Conservation (phyloP, 2,888 invertebrate genomes). For the Mamestra brassicae region DNA sequence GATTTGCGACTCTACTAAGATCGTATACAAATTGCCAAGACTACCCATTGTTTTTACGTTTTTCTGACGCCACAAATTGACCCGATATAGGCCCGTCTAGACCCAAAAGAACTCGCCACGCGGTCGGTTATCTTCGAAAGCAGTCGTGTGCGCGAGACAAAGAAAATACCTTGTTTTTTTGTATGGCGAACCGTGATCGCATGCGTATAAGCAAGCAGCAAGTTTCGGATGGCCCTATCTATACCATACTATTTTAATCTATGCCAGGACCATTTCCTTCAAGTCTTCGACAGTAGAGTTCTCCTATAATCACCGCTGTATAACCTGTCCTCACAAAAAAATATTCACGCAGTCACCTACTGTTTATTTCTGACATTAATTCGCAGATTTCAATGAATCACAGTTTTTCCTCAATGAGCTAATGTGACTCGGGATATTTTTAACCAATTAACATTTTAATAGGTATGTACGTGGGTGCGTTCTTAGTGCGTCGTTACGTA, state of each 20-base stretch:
- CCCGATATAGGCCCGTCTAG: not conserved
- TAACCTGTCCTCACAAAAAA: not conserved
- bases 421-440: conserved; percentile 25
- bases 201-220: no score
- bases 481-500: not conserved
- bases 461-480: not conserved
- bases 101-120: not conserved
- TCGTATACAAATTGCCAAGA: not conserved
- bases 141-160: no score
- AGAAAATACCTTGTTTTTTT: no score
- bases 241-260: no score
- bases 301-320: not conserved
- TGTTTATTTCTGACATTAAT: conserved; percentile 27
- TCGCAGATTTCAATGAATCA: conserved; percentile 26
- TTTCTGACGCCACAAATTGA: not conserved
- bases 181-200: no score
- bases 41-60: not conserved
- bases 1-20: not conserved
- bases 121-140: not conserved
- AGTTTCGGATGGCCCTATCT: no score
- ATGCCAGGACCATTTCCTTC: not conserved
- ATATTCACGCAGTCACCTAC: not conserved
- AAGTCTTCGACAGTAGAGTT: not conserved
- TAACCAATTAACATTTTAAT: not conserved
- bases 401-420: conserved; percentile 8